Evolutionary conservation across 2,797 vertebrate species (phyloP), one percentile per base, ranked within the genome.

Genomic region (Anolis apletophallus): DNA sequence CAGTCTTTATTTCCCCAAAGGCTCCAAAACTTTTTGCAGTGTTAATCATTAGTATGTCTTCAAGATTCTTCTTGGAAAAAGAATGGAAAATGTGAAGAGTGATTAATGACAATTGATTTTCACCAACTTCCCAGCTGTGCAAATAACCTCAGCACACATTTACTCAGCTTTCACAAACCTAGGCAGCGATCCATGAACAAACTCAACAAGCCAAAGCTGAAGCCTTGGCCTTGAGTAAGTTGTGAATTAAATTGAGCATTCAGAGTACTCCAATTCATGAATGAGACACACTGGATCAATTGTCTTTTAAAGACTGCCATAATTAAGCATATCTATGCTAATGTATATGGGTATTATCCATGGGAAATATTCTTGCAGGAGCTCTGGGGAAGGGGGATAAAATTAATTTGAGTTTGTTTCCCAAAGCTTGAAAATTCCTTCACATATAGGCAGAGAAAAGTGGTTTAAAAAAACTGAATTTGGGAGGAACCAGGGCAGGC

Each of bases 101-200:
- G 83, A n/a, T 69, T 83, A 59, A 74, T 55, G 64, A 54, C 61
- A 83, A 76, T 83, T 2, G 83, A 12, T 69, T 50, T 87, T 73
- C 76, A 46, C 0, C 1, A 81, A 75, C 55, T 80, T 77, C 13
- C 64, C 55, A 21, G 71, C 75, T 87, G n/a, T 86, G 46, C 0
- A 3, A 81, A 72, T 40, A 80, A 32, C 34, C 14, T 50, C 50
- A 80, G 3, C 1, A 46, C 54, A 85, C 8, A 21, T 74, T 84
- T 67, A 78, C 10, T 67, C 23, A 29, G 68, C 64, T 83, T 81
- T 83, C 59, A 11, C 67, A 55, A 85, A 5, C 75, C 21, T 68
- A 34, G 26, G 55, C 50, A 80, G 36, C 34, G 55, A 64, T 68
- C 71, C 16, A 81, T n/a, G 69, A 83, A 26, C 46, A 61, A 88